Base-by-base conservation (phyloP, 2,113 vertebrate species). In the Carassius auratus region DNA sequence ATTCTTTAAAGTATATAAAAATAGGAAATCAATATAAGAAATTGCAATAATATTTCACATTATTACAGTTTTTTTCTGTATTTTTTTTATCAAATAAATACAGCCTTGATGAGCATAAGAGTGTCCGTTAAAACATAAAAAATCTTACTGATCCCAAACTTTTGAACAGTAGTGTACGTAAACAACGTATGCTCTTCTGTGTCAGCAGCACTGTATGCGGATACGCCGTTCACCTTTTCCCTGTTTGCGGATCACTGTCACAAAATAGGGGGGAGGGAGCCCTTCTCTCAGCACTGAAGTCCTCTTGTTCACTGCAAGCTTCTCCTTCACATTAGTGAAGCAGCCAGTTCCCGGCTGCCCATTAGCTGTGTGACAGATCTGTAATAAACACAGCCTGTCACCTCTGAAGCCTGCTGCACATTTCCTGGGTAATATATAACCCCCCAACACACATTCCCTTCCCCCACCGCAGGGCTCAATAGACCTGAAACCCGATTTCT, bases 331-430 rank as follows among this genome's bases (percentile, higher is more conserved):
- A 85, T 92, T 90, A 91, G 84, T 88, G 90, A 90, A 87, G 89
- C 91, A 85, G 87, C 92, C 90, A 64, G 87, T 90, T 90, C 89
- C 91, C 87, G 89, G 91, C 91, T 94, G 90, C 92, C 93, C 92
- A 95, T 95, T 95, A 94, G 93, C 93, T 90, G 93, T 92, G 92
- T 95, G 94, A 95, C 93, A 95, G 94, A 95, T 94, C 94, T 92
- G 93, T 95, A 95, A 95, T 95, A 95, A 95, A 95, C 94, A 94
- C 94, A 93, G 91, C 92, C 94, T 93, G 94, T 94, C 94, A 94
- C 93, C 93, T 94, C 94, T 92, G 93, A 94, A 94, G 93, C 91
- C 93, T 92, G 92, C 92, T 91, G 92, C 93, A 92, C 93, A 93
- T 94, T 94, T 93, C 93, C 95, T 90, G 92, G 86, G 92, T 90